Evolutionary conservation across 2,113 vertebrate species (phyloP).

Genomic region (Microcebus lehilahytsara): DNA sequence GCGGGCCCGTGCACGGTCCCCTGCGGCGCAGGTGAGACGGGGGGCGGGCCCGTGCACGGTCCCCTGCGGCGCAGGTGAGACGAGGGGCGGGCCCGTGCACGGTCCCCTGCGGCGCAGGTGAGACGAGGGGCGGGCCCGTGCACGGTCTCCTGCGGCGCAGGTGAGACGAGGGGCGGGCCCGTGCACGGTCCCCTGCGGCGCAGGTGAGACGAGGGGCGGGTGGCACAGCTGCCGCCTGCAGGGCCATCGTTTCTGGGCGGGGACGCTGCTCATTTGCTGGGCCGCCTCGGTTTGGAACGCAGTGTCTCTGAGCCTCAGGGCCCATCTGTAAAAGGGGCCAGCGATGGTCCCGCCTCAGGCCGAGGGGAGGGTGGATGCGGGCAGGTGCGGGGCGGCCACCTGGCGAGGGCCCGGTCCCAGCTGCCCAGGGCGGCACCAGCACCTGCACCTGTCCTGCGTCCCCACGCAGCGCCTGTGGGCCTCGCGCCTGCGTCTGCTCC

Average conservation of each 20-base stretch:
- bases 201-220: slow-evolving; percentile 83
- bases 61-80: no score
- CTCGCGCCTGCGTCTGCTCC: accelerated
- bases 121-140: no score
- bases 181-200: slow-evolving; percentile 93
- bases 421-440: accelerated
- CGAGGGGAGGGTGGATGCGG: not conserved
- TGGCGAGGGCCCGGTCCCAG: accelerated
- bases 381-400: accelerated
- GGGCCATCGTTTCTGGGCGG: no score
- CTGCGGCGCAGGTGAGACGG: no score
- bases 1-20: no score
- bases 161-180: no score
- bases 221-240: no score
- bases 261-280: accelerated
- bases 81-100: no score
- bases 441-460: accelerated
- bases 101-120: no score
- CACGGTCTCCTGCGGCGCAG: no score
- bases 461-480: not conserved
- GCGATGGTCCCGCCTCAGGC: accelerated
- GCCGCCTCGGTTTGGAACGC: accelerated
- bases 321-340: not conserved
- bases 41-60: no score
- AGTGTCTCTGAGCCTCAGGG: not conserved